A percentile compares a stretch with the other conserved stretches of the same genome.
These are phyloP conservation scores for Yponomeuta sedellus DNA, from an alignment of 2,888 invertebrate genomes.

Conservation along the genomic window DNA sequence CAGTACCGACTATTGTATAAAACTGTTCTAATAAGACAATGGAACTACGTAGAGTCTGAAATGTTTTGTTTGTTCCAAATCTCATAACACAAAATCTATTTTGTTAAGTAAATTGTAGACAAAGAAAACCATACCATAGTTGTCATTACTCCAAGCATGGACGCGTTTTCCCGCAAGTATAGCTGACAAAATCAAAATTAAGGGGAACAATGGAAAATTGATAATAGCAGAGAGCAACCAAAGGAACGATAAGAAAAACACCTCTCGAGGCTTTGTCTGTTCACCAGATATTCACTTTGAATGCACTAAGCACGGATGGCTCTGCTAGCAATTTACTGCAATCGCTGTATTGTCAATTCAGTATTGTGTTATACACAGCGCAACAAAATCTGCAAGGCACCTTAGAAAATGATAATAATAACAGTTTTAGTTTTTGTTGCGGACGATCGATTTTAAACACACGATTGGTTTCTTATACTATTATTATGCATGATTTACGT, in stretches of 20 bases:
- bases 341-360: background rate
- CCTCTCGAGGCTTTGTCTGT: constrained; percentile 52
- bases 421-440: constrained; percentile 66
- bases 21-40: constrained; percentile 9
- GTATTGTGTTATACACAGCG: constrained; percentile 30
- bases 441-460: constrained; percentile 66
- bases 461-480: constrained; percentile 50
- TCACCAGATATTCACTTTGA: constrained; percentile 40
- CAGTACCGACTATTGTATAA: background rate
- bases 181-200: constrained; percentile 51
- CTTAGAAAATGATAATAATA: constrained; percentile 61
- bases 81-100: constrained; percentile 9
- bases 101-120: constrained; percentile 48
- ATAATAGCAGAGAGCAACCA: constrained; percentile 62
- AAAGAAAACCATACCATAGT: constrained; percentile 77
- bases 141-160: constrained; percentile 77
- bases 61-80: background rate
- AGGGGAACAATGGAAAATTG: constrained; percentile 40
- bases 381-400: constrained; percentile 60
- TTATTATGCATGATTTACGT: background rate
- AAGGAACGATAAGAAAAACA: constrained; percentile 54
- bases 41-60: constrained; percentile 1
- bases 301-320: constrained; percentile 70
- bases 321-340: constrained; percentile 15
- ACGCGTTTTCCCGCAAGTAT: constrained; percentile 68